Base-by-base conservation (phyloP, 2,888 invertebrate species). In the Limnephilus rhombicus region DNA sequence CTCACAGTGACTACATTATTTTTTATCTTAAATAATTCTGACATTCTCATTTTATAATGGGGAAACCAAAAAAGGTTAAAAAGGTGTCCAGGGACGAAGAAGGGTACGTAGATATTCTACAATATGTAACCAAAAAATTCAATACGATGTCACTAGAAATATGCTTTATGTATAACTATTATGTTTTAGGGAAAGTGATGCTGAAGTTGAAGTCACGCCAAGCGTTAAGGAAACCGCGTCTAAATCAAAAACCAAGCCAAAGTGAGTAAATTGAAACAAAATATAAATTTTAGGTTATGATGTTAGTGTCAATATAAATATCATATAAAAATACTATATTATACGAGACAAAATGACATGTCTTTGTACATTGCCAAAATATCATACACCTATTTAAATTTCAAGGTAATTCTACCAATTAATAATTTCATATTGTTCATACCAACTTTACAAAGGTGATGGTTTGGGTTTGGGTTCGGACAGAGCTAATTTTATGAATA, bases 41-140 rank as follows among this genome's bases (percentile, higher is more conserved):
- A 86, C n/a, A 89, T 80, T 34, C 80, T 31, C 24, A 90, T 90
- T 88, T 83, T 31, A 94, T 94, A 94, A 98, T 98, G 98, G 98
- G 98, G 95, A 98, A 98, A 96, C 97, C 97, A 95, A 98, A 98
- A 97, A 98, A 98, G 96, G 97, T 97, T 95, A 98, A 98, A 96
- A 98, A 98, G 96, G 97, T 97, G 95, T 97, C 96, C 95, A 97
- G 97, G 95, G 97, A 97, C 94, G 98, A 98, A 94, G 98, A 98
- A 94, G 97, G 97, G 98, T 98, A 96, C 97, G 96, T 95, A 94
- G 94, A 94, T 94, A 94, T 94, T 94, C 94, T 94, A 94, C 94
- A 95, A 95, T 95, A 95, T 95, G 95, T 95, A 95, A 87, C 68
- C 31, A 85, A 49, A 82, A 90, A 90, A 9, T 90, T 85, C 68